These are phyloP conservation scores for Nomada lathburiana DNA, from an alignment of 2,888 invertebrate species.

Conservation along the genomic window DNA sequence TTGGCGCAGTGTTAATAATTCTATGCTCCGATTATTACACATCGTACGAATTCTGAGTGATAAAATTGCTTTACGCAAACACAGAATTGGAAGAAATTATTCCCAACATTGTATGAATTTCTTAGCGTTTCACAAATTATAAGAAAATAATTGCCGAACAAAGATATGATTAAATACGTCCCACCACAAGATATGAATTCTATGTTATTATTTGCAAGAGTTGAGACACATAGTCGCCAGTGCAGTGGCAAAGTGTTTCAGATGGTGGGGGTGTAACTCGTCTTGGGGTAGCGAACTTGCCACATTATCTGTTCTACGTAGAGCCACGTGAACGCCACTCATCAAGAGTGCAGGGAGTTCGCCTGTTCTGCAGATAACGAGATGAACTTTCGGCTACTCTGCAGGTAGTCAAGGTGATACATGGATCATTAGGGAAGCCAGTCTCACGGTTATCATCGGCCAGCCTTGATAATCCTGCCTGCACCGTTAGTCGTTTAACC, in stretches of 20 bases:
- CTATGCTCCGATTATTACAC: no score
- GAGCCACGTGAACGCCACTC: conserved; percentile 48
- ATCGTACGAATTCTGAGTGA: no score
- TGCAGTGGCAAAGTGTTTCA: conserved; percentile 17
- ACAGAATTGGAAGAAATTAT: no score
- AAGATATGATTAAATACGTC: no score
- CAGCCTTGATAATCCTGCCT: conserved; percentile 52
- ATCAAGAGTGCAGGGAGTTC: conserved; percentile 55
- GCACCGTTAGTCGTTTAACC: conserved; percentile 29
- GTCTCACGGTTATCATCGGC: conserved; percentile 58
- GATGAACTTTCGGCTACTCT: conserved; percentile 62
- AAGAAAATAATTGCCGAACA: no score
- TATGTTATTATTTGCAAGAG: not conserved
- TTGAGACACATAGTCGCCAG: not conserved
- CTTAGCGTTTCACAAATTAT: no score
- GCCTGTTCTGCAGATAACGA: conserved; percentile 58
- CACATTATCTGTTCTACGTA: conserved; percentile 52
- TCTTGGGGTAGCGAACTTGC: conserved; percentile 10
- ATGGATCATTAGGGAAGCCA: conserved; percentile 65
- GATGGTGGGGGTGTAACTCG: conserved; percentile 1
- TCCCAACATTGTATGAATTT: no score
- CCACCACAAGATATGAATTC: no score
- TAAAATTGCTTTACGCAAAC: no score
- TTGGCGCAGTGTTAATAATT: no score
- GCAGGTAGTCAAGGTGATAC: conserved; percentile 63